Percentiles rank a stretch among this genome's conserved stretches.
Evolutionary conservation across 2,113 vertebrate genomes (phyloP).

Genomic region (Lophochroa leadbeateri): DNA sequence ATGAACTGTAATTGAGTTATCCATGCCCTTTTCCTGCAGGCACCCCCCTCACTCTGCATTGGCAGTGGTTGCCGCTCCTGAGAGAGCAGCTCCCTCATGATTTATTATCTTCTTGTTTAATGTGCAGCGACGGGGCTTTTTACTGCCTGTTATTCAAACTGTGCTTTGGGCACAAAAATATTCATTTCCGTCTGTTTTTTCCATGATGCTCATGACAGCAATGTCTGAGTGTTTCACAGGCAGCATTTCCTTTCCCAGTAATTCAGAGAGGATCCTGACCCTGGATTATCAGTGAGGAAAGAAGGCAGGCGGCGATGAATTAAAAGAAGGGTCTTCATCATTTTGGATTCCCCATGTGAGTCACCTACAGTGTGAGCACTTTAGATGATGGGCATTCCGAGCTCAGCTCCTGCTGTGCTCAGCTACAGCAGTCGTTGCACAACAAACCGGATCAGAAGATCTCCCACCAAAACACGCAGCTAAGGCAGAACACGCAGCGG

Average conservation of each 20-base stretch:
- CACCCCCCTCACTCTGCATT: not conserved
- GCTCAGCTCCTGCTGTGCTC: not conserved
- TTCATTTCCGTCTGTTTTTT: slow-evolving; percentile 34
- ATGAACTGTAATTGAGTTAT: slow-evolving; percentile 14
- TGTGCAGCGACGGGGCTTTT: not conserved
- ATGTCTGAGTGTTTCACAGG: not conserved
- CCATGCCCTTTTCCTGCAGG: not conserved
- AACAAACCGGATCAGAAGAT: not conserved
- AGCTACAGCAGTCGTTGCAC: not conserved
- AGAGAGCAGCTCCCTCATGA: slow-evolving; percentile 9
- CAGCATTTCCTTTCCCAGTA: not conserved
- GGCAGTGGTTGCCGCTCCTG: not conserved
- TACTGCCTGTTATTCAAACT: slow-evolving; percentile 36
- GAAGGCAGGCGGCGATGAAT: not conserved
- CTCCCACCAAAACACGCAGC: not conserved
- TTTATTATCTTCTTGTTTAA: slow-evolving; percentile 39
- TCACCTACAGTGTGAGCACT: not conserved
- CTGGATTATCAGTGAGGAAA: not conserved
- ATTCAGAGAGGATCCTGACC: not conserved
- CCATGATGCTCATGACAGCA: not conserved
- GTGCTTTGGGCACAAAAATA: slow-evolving; percentile 43
- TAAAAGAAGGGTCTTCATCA: not conserved
- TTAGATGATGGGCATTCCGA: not conserved
- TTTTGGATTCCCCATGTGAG: not conserved
- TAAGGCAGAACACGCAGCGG: not conserved